A percentile compares a stretch with the other conserved stretches of the same genome.
These are phyloP conservation scores for Myotis myotis DNA, from an alignment of 2,797 vertebrate genomes.

Conservation along the genomic window DNA sequence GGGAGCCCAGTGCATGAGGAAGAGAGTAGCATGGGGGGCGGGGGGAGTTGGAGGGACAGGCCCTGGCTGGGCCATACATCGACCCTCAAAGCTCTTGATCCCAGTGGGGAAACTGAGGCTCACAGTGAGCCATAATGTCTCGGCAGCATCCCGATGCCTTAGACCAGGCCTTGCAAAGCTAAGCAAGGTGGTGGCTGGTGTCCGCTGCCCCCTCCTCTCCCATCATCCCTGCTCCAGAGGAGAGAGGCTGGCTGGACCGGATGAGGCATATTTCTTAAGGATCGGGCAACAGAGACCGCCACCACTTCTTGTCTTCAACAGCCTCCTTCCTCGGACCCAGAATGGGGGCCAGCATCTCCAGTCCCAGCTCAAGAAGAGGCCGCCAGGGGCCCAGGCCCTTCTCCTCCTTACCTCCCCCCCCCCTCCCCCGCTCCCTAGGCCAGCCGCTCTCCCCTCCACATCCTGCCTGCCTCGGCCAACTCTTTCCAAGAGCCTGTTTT, in stretches of 20 bases:
- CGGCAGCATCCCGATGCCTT: neutral
- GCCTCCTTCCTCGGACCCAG: neutral
- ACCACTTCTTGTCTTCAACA: neutral
- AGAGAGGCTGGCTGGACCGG: neutral
- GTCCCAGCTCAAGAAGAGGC: slow-evolving; percentile 63
- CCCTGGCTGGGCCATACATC: neutral
- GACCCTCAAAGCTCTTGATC: neutral
- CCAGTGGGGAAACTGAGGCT: slow-evolving; percentile 1
- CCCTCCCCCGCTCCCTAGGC: slow-evolving; percentile 51
- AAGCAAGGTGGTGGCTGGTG: neutral
- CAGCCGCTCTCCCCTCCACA: slow-evolving; percentile 77
- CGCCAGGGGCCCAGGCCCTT: slow-evolving; percentile 47
- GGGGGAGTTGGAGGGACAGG: neutral
- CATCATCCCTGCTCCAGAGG: accelerated
- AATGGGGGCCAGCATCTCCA: neutral
- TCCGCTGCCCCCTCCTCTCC: accelerated
- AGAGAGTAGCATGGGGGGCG: too few species aligned
- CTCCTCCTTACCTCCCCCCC: slow-evolving; percentile 60
- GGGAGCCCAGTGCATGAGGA: neutral
- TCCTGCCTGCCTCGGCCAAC: slow-evolving; percentile 75
- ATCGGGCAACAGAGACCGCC: neutral
- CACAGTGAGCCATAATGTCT: accelerated
- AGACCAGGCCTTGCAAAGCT: neutral
- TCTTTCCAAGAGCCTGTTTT: slow-evolving; percentile 81
- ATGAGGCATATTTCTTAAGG: neutral